These are phyloP conservation scores for Nomada fucata DNA, from an alignment of 2,888 invertebrate genomes.

Conservation along the genomic window DNA sequence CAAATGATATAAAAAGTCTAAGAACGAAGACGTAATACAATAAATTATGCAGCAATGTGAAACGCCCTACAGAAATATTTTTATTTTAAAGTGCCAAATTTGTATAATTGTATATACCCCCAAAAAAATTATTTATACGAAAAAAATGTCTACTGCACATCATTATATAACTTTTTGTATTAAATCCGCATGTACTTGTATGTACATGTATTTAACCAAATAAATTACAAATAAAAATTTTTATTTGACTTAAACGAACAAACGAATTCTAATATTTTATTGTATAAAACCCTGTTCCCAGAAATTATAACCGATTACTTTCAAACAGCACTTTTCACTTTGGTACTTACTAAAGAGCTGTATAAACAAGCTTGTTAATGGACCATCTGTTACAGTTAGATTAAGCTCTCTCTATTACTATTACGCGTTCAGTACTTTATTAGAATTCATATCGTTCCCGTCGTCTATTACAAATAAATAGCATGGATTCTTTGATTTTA, in stretches of 20 bases:
- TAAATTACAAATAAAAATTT: conserved; percentile 33
- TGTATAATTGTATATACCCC: conserved; percentile 38
- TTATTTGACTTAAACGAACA: conserved; percentile 14
- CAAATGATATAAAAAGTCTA: conserved; percentile 31
- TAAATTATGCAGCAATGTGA: conserved; percentile 17
- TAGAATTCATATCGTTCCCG: conserved; percentile 17
- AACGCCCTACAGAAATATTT: conserved; percentile 24
- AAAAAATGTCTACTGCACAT: conserved; percentile 21
- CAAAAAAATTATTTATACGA: conserved; percentile 13
- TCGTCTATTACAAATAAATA: background rate
- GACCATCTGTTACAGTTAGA: conserved; percentile 59
- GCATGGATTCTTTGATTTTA: conserved; percentile 24
- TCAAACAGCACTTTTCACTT: background rate
- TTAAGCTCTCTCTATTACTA: conserved; percentile 29
- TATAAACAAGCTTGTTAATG: conserved; percentile 62
- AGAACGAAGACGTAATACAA: conserved; percentile 16
- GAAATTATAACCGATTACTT: conserved; percentile 3
- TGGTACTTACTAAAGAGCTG: conserved; percentile 41
- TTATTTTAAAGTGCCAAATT: conserved; percentile 42
- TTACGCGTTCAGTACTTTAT: conserved; percentile 33
- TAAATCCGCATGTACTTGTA: background rate
- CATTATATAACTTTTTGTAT: conserved; percentile 21
- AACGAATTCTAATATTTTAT: background rate
- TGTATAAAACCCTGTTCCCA: background rate
- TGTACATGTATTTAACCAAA: conserved; percentile 35